Evolutionary conservation across 2,888 invertebrate genomes (phyloP).

Genomic region (Bellardia pandia): DNA sequence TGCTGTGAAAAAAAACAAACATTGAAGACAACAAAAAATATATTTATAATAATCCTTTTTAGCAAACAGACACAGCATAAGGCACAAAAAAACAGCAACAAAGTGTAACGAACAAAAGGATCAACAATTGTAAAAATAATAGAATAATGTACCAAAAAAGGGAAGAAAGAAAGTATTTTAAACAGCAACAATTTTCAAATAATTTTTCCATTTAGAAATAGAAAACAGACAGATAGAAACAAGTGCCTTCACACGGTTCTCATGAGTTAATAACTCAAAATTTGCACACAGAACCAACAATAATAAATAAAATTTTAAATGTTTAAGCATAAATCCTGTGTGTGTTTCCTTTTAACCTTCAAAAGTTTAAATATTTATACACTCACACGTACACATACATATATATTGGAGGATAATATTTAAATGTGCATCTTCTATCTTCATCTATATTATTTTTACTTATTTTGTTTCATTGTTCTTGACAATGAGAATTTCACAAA

Average conservation of each 20-base stretch:
- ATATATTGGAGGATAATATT: neutral
- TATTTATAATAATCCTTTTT: constrained; percentile 61
- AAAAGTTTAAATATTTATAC: constrained; percentile 11
- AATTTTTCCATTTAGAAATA: constrained; percentile 21
- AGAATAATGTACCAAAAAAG: constrained; percentile 3
- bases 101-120: constrained; percentile 20
- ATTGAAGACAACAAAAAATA: constrained; percentile 8
- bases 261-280: constrained; percentile 45
- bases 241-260: constrained; percentile 51
- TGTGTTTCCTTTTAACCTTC: constrained; percentile 59
- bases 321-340: constrained; percentile 55
- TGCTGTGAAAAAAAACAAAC: constrained; percentile 61
- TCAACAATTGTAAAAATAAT: constrained; percentile 43
- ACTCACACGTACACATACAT: neutral
- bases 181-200: neutral
- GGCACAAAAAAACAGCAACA: constrained; percentile 9
- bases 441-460: neutral
- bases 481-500: constrained; percentile 63
- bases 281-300: constrained; percentile 11
- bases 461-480: constrained; percentile 45
- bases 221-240: constrained; percentile 21
- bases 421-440: neutral
- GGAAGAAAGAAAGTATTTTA: neutral
- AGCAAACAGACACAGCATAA: constrained; percentile 2
- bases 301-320: constrained; percentile 28